Evolutionary conservation across 2,888 invertebrate species (phyloP).

Genomic region (Coecobrya sp.): DNA sequence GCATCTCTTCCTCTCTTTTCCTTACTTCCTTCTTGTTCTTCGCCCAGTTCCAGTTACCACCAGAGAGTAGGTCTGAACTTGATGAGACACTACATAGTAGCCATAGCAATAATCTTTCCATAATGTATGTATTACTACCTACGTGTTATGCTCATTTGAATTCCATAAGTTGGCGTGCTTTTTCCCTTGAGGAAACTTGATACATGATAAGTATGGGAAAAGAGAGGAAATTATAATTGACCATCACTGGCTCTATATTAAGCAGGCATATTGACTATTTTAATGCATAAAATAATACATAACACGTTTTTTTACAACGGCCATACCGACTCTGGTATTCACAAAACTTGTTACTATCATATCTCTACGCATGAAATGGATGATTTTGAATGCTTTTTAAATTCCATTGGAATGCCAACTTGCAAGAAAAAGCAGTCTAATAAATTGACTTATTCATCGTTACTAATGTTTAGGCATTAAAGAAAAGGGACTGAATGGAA

Average conservation of each 20-base stretch:
- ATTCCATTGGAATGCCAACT: constrained; percentile 20
- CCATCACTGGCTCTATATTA: constrained; percentile 40
- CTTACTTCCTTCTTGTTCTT: neutral
- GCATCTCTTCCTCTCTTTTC: too few relatives aligned
- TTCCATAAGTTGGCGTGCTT: constrained; percentile 43
- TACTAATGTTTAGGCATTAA: neutral
- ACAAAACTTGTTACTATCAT: neutral
- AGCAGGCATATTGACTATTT: neutral
- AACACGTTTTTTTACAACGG: neutral
- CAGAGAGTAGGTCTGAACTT: too few relatives aligned
- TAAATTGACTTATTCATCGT: constrained; percentile 67
- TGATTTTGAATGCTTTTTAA: constrained; percentile 1
- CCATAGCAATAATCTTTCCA: neutral
- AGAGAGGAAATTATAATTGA: constrained; percentile 68
- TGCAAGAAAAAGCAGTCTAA: constrained; percentile 30
- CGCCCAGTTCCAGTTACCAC: neutral
- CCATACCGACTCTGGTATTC: neutral
- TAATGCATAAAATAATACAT: neutral
- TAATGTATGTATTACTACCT: neutral
- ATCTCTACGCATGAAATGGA: neutral
- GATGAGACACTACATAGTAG: neutral
- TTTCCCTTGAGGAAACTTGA: constrained; percentile 46
- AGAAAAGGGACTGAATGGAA: neutral
- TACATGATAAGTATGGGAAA: constrained; percentile 3
- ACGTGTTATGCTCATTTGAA: constrained; percentile 22